Conservation (phyloP, 2,888 invertebrate species). For the Tyria jacobaeae region DNA sequence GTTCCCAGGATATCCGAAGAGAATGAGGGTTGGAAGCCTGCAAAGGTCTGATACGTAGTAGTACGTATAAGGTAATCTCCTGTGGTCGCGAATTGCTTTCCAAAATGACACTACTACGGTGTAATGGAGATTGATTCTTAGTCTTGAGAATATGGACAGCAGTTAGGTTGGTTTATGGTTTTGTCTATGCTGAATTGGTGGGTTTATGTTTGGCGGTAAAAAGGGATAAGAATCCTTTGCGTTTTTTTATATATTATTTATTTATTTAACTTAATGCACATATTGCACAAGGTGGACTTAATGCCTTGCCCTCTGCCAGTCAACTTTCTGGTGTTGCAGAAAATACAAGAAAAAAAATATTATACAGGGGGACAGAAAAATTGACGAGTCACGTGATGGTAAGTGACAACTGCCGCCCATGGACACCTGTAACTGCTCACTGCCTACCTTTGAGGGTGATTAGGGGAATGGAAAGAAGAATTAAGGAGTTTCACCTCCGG, state of each 20-base stretch:
- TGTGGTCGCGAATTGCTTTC: conserved; percentile 55
- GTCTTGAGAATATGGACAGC: conserved; percentile 29
- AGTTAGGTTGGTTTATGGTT: conserved; percentile 33
- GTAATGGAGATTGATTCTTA: conserved; percentile 55
- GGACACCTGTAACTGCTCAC: too few relatives aligned
- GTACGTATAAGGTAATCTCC: conserved; percentile 62
- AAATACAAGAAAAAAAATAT: too few relatives aligned
- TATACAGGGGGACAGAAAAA: too few relatives aligned
- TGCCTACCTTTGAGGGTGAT: too few relatives aligned
- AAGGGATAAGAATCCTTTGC: not conserved
- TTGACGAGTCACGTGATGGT: too few relatives aligned
- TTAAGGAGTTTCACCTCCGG: too few relatives aligned
- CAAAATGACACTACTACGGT: conserved; percentile 49
- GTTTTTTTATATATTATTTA: not conserved
- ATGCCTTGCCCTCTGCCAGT: too few relatives aligned
- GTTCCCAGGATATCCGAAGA: conserved; percentile 55
- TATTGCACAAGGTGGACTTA: too few relatives aligned
- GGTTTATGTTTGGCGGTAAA: conserved; percentile 9
- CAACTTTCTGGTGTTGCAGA: too few relatives aligned
- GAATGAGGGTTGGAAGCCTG: conserved; percentile 59
- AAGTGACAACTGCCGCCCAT: too few relatives aligned
- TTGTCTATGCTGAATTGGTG: conserved; percentile 18
- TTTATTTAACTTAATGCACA: too few relatives aligned
- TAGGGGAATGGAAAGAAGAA: too few relatives aligned
- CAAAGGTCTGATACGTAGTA: conserved; percentile 58